Percentiles rank a stretch among this genome's conserved stretches.
phyloP scores from a whole-genome alignment of 2,113 vertebrate genomes.

The Gymnogyps californianus region DNA sequence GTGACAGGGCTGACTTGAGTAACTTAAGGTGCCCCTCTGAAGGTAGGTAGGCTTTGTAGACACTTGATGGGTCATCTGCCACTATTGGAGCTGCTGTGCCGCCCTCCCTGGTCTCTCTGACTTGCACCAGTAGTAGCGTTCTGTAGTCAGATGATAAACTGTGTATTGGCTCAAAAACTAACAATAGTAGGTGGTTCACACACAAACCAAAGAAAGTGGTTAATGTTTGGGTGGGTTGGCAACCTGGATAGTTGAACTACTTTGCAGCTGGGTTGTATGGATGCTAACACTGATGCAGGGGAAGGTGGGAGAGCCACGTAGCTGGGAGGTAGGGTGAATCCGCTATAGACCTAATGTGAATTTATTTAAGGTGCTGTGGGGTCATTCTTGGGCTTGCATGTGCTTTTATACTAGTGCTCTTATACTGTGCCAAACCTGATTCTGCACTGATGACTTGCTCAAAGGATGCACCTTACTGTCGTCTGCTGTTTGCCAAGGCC shows the following conservation, averaged over 20 bases:
- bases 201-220: background rate
- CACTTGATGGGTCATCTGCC: background rate
- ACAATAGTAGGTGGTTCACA: background rate
- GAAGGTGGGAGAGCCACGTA: background rate
- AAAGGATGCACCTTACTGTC: background rate
- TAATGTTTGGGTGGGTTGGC: background rate
- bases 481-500: background rate
- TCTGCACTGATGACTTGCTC: background rate
- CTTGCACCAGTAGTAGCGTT: background rate
- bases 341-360: background rate
- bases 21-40: background rate
- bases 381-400: background rate
- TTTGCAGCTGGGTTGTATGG: background rate
- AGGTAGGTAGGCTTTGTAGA: background rate
- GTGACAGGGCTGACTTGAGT: background rate
- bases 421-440: background rate
- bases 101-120: background rate
- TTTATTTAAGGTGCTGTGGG: background rate
- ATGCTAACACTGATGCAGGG: accelerated
- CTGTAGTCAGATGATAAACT: background rate
- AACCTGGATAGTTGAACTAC: background rate
- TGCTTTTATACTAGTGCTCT: background rate
- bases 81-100: background rate
- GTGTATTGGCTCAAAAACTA: background rate
- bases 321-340: background rate